These are phyloP conservation scores for Vanacampus margaritifer DNA, from an alignment of 2,113 vertebrate genomes.

Conservation along the genomic window DNA sequence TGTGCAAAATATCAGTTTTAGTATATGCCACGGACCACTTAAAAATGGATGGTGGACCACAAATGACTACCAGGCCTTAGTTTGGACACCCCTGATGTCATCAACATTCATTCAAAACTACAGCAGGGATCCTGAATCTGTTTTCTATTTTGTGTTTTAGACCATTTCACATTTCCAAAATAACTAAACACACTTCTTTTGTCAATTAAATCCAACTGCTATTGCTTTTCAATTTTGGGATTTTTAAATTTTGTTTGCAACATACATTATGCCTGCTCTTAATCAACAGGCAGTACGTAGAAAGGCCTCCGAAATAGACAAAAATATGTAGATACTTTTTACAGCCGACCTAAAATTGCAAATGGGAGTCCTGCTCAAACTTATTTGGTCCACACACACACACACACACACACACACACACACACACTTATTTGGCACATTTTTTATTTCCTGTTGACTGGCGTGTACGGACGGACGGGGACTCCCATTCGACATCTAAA, in stretches of 20 bases:
- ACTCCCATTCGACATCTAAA: conserved; percentile 64
- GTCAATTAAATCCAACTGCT: neutral
- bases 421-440: no score
- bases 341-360: conserved; percentile 59
- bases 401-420: no score
- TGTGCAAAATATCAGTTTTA: no score
- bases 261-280: conserved; percentile 8
- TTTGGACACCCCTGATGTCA: no score
- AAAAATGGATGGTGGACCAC: no score
- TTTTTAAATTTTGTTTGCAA: neutral
- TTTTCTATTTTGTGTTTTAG: no score
- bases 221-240: neutral
- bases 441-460: conserved; percentile 48
- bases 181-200: no score
- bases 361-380: conserved; percentile 58
- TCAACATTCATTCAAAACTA: no score
- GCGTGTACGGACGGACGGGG: conserved; percentile 44
- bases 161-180: no score
- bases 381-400: conserved; percentile 57
- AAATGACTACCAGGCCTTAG: no score
- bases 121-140: no score
- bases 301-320: conserved; percentile 43
- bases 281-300: conserved; percentile 54
- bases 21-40: no score
- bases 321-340: conserved; percentile 68